Evolutionary conservation across 2,113 vertebrate species (phyloP), one percentile per base, ranked within the genome.

Genomic region (Shinisaurus crocodilurus): DNA sequence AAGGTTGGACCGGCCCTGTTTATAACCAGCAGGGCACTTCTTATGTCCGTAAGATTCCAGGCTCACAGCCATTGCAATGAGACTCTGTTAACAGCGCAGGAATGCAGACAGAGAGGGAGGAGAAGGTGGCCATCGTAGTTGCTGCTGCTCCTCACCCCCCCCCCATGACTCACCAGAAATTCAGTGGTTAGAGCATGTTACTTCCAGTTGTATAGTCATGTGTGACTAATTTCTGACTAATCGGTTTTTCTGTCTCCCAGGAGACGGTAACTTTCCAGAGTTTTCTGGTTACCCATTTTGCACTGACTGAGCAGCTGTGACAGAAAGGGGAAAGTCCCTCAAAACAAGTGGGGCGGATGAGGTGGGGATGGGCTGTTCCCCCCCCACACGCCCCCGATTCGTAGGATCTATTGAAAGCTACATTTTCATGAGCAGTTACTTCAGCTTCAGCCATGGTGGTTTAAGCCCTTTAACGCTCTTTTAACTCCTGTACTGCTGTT

Each of bases 141-240:
- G 48, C 57, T 57, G 43, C 37, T 76, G 15, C n/a, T 90, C 45
- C 9, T 27, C 90, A 20, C 88, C 80, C 88, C 32, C 90, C 16
- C 88, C 80, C 88, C 32, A 1, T 94, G 91, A 94, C 90, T 96
- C 95, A 96, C 77, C 91, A 92, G 69, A 92, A 92, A 88, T 54
- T 9, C 2, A 34, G 94, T 45, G 84, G 90, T 87, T 80, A 45
- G 63, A 87, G 88, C 85, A 77, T 89, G 63, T 80, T 75, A 23
- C 88, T 90, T 69, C 75, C 63, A 80, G 48, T 23, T 18, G 74
- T 84, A n/a, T 13, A 92, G 83, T 93, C 90, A 90, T 57, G 54
- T 89, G 72, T 92, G 94, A 95, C 23, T 95, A 94, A 96, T 90
- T 86, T 86, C 89, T 86, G 89, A 86, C 83, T 90, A 86, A 90